Evolutionary conservation across 2,113 vertebrate species (phyloP).

Genomic region (Saguinus midas): DNA sequence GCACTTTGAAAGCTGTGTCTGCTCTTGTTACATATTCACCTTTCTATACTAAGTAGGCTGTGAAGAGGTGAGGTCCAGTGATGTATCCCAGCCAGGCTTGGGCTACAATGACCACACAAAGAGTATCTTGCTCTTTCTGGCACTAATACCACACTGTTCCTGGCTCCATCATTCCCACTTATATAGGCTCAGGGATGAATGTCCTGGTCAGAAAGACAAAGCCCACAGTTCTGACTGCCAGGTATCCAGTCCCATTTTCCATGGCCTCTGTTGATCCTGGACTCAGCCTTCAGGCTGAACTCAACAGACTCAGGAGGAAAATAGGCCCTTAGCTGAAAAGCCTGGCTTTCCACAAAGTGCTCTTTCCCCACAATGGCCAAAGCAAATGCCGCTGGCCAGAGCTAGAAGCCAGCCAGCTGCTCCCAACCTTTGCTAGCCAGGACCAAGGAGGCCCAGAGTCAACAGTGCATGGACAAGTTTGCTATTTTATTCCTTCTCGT

Average conservation of each 20-base stretch:
- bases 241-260: constrained; percentile 80
- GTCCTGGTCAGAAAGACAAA: constrained; percentile 76
- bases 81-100: not conserved
- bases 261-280: constrained; percentile 86
- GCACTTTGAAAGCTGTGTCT: not conserved
- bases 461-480: constrained; percentile 60
- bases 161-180: not conserved
- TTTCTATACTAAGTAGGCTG: not conserved
- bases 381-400: constrained; percentile 75
- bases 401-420: constrained; percentile 59
- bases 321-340: constrained; percentile 81
- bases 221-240: constrained; percentile 60
- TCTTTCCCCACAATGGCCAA: constrained; percentile 80
- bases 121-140: constrained; percentile 25
- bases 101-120: constrained; percentile 33
- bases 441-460: constrained; percentile 62
- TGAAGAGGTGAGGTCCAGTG: not conserved
- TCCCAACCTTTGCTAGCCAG: constrained; percentile 53
- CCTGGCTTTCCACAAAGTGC: constrained; percentile 79
- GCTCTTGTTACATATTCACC: not conserved
- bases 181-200: constrained; percentile 61
- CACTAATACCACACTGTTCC: constrained; percentile 3
- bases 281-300: constrained; percentile 64
- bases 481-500: constrained; percentile 58
- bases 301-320: constrained; percentile 83